phyloP scores from a whole-genome alignment of 1,140 invertebrate species.

The Drosophila pachea region DNA sequence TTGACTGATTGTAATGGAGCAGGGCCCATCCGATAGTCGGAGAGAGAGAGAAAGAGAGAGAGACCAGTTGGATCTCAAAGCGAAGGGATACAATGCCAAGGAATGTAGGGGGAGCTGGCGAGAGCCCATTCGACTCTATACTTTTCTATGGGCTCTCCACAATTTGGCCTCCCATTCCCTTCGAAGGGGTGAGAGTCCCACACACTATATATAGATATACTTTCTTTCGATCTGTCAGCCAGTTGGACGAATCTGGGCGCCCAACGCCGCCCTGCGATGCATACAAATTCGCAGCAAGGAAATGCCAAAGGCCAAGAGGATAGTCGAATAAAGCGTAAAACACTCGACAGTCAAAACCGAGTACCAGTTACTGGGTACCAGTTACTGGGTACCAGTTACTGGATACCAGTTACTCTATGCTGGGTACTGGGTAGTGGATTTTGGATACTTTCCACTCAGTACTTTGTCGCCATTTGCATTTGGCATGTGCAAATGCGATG shows the following conservation, averaged over 20 bases:
- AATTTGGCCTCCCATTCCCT: too few relatives aligned
- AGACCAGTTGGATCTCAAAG: too few relatives aligned
- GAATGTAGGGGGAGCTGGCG: not conserved
- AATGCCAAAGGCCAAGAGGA: conserved; percentile 32
- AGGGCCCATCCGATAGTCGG: too few relatives aligned
- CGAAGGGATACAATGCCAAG: too few relatives aligned
- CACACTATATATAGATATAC: not conserved
- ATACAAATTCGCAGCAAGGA: conserved; percentile 27
- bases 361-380: conserved; percentile 14
- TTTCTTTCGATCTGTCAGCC: not conserved
- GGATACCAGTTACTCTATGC: not conserved
- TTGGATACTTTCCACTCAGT: not conserved
- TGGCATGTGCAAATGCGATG: conserved; percentile 44
- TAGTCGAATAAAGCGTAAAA: conserved; percentile 34
- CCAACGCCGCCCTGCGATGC: conserved; percentile 18
- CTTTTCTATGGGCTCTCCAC: too few relatives aligned
- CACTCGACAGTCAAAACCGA: conserved; percentile 16
- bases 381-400: conserved; percentile 5
- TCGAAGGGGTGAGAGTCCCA: too few relatives aligned
- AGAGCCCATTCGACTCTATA: too few relatives aligned
- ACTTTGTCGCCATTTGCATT: conserved; percentile 35
- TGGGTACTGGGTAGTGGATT: not conserved
- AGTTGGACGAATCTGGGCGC: conserved; percentile 13
- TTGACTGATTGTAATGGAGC: not conserved
- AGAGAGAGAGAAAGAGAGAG: not conserved